A percentile compares a stretch with the other conserved stretches of the same genome.
Conservation (phyloP, 2,797 vertebrate species). For the Coranthus polyacanthus region DNA sequence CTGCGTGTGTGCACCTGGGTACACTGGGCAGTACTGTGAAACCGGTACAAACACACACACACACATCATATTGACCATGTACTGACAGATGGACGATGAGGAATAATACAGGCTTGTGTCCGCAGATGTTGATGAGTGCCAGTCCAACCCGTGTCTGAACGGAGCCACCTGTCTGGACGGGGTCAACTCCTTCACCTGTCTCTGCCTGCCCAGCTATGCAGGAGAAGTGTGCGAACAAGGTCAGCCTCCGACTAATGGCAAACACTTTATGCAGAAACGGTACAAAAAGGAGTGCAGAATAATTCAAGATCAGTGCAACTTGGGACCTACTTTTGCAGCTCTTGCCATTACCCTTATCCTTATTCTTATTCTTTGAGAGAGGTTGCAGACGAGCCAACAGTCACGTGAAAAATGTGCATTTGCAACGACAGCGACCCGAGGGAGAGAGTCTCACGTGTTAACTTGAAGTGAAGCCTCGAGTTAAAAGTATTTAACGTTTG, state of each 20-base stretch:
- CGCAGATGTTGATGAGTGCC: conserved; percentile 94
- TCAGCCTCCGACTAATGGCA: conserved; percentile 58
- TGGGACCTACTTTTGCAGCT: not conserved
- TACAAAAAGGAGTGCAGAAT: not conserved
- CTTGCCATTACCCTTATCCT: too few relatives aligned
- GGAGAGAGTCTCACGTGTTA: too few relatives aligned
- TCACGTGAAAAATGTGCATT: too few relatives aligned
- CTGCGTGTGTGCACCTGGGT: conserved; percentile 91
- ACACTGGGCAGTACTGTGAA: conserved; percentile 89
- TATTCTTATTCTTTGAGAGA: too few relatives aligned
- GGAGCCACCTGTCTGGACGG: conserved; percentile 93
- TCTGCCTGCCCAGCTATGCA: conserved; percentile 94
- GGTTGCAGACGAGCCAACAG: too few relatives aligned
- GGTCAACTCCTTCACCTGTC: conserved; percentile 88
- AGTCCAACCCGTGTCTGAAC: conserved; percentile 93
- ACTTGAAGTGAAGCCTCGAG: too few relatives aligned
- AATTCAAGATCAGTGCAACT: not conserved
- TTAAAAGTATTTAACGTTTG: too few relatives aligned
- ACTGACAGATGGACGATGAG: conserved; percentile 30
- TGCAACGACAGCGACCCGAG: too few relatives aligned
- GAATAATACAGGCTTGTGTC: conserved; percentile 41
- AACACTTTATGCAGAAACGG: too few relatives aligned
- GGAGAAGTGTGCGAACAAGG: conserved; percentile 92
- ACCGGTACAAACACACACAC: conserved; percentile 81
- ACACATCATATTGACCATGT: not conserved